These are phyloP conservation scores for Myodes glareolus DNA, from an alignment of 2,113 vertebrate species.

Conservation along the genomic window DNA sequence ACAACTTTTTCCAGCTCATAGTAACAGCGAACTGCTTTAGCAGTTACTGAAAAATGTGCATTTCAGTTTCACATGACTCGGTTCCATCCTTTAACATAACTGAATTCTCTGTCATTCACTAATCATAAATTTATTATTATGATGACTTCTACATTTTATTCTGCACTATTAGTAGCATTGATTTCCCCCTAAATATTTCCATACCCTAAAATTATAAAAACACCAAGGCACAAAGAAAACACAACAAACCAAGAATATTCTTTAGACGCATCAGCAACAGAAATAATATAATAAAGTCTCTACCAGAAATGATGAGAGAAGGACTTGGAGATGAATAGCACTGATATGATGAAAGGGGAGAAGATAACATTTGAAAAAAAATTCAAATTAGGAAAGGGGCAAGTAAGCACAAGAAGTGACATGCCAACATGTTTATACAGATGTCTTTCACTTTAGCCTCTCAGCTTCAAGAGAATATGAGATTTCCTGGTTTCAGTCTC, in stretches of 20 bases:
- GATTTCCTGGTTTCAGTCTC: neutral
- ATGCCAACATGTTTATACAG: too few relatives aligned
- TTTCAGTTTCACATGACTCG: neutral
- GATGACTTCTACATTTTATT: neutral
- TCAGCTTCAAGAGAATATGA: neutral
- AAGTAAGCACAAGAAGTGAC: neutral
- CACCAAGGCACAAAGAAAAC: neutral
- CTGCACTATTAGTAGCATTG: neutral
- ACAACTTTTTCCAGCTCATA: neutral
- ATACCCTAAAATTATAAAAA: too few relatives aligned
- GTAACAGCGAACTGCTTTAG: neutral
- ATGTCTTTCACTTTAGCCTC: neutral
- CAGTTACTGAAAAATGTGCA: neutral
- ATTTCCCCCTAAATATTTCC: neutral
- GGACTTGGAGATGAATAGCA: neutral
- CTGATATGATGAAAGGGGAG: neutral
- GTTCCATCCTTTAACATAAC: neutral
- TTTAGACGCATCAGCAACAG: neutral
- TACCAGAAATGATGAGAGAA: neutral
- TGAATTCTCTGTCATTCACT: neutral
- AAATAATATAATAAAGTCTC: neutral
- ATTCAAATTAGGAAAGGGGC: neutral
- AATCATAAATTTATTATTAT: neutral
- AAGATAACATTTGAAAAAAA: neutral
- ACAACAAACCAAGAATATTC: neutral